Conservation (phyloP, 2,888 invertebrate species). For the Oxycera nigricornis region DNA sequence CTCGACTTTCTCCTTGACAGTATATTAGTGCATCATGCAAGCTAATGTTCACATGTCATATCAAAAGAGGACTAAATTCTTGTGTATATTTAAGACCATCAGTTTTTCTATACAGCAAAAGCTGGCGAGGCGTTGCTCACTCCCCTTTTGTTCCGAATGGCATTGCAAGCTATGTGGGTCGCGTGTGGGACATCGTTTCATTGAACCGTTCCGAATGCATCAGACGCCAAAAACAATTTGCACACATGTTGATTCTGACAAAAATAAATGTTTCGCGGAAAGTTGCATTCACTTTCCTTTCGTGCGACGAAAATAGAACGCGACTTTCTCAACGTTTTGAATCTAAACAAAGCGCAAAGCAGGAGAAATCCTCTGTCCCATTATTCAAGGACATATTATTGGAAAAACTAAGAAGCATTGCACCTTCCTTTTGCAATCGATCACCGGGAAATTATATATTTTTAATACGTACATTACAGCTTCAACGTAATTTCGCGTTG, state of each 20-base stretch:
- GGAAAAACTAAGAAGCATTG: constrained; percentile 1
- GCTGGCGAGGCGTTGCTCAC: too few species aligned
- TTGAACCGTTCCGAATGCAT: constrained; percentile 25
- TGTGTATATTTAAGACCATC: too few species aligned
- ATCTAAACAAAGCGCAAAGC: constrained; percentile 4
- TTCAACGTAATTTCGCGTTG: background rate
- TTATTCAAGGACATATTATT: constrained; percentile 14
- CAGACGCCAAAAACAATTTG: constrained; percentile 6
- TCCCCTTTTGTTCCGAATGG: background rate
- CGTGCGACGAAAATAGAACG: background rate
- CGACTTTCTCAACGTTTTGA: background rate
- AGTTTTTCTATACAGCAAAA: too few species aligned
- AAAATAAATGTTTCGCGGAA: background rate
- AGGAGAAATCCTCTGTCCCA: background rate
- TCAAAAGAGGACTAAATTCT: too few species aligned
- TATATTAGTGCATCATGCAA: too few species aligned
- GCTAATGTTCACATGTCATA: too few species aligned
- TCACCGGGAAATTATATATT: background rate
- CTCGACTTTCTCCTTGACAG: too few species aligned
- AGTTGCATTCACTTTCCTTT: constrained; percentile 15
- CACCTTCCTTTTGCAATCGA: constrained; percentile 9
- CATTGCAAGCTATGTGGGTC: constrained; percentile 16
- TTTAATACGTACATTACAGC: background rate
- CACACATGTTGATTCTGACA: background rate
- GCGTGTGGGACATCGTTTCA: constrained; percentile 32